Evolutionary conservation across 2,113 vertebrate species (phyloP).

Genomic region (Emberiza fucata): DNA sequence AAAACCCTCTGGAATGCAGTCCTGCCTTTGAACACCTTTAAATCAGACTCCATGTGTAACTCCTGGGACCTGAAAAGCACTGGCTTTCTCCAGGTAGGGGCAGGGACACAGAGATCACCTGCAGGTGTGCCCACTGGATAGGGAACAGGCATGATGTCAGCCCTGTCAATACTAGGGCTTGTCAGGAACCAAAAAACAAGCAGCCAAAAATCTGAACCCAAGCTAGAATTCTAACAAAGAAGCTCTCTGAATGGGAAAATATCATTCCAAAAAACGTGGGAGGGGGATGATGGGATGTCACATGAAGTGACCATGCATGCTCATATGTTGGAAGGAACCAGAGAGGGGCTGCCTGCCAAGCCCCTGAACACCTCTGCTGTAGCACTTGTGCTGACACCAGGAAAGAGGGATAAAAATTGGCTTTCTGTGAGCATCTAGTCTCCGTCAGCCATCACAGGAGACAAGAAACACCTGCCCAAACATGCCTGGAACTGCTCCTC

Average conservation of each 20-base stretch:
- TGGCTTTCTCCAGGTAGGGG: background rate
- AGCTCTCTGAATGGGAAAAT: background rate
- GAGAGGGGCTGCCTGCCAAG: background rate
- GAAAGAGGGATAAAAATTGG: fast-evolving
- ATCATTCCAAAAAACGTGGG: background rate
- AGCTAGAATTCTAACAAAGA: background rate
- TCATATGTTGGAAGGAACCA: fast-evolving
- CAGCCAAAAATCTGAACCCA: background rate
- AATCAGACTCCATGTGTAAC: background rate
- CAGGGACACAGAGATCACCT: background rate
- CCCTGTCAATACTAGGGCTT: fast-evolving
- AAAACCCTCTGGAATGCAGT: background rate
- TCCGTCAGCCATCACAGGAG: background rate
- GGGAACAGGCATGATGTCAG: background rate
- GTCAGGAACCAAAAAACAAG: background rate
- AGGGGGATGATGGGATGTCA: fast-evolving
- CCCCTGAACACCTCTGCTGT: background rate
- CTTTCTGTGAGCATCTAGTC: background rate
- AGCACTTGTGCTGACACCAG: background rate
- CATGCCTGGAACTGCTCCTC: background rate
- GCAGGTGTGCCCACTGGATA: fast-evolving
- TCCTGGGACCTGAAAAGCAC: background rate
- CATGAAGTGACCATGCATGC: fast-evolving
- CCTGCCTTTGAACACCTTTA: background rate
- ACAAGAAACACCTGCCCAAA: slow-evolving; percentile 21